Conservation (phyloP, 2,113 vertebrate genomes). For the Alaudala cheleensis region DNA sequence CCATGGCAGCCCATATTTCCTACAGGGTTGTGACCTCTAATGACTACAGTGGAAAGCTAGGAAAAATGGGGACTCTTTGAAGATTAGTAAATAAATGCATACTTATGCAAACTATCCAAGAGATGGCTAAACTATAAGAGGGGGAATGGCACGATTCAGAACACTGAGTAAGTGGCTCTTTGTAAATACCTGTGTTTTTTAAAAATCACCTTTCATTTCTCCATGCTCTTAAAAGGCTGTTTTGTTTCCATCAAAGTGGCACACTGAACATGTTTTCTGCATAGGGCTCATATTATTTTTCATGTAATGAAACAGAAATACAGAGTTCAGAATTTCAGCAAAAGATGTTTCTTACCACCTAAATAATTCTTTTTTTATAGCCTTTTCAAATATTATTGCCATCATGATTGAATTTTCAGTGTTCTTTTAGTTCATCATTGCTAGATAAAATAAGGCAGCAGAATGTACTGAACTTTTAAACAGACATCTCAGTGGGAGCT, state of each 20-base stretch:
- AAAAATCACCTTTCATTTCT: conserved; percentile 69
- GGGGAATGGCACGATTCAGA: conserved; percentile 32
- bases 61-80: conserved; percentile 90
- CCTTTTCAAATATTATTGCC: conserved; percentile 59
- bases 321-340: conserved; percentile 28
- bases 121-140: conserved; percentile 57
- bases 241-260: conserved; percentile 63
- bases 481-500: conserved; percentile 43
- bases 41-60: conserved; percentile 96
- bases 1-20: conserved; percentile 97
- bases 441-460: conserved; percentile 55
- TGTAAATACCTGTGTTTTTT: conserved; percentile 63
- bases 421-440: conserved; percentile 52
- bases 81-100: conserved; percentile 93
- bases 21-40: conserved; percentile 97
- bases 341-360: conserved; percentile 25
- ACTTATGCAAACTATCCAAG: conserved; percentile 87
- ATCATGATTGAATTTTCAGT: conserved; percentile 59
- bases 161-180: conserved; percentile 40
- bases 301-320: conserved; percentile 53
- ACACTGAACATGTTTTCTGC: conserved; percentile 5
- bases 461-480: conserved; percentile 60
- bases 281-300: conserved; percentile 57
- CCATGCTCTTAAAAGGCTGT: conserved; percentile 54
- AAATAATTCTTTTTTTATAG: conserved; percentile 46